Evolutionary conservation across 2,888 invertebrate species (phyloP).

Genomic region (Cataglyphis albicans): DNA sequence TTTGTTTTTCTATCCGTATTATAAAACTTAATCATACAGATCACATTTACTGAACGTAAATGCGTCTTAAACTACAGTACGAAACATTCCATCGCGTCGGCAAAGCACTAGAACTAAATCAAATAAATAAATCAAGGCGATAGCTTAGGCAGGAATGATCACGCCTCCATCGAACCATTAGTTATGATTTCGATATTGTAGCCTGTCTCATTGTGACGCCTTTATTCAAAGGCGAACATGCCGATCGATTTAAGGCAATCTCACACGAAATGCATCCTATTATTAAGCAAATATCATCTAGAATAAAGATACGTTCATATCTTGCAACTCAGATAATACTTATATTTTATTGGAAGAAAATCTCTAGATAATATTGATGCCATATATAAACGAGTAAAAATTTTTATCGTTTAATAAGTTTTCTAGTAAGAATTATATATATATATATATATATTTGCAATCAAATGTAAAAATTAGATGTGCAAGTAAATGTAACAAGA

Average conservation of each 20-base stretch:
- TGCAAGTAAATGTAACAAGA: neutral
- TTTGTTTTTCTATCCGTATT: neutral
- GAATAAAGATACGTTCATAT: neutral
- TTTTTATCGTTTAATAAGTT: neutral
- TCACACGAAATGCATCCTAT: constrained; percentile 17
- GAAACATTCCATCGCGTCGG: neutral
- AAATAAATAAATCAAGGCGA: constrained; percentile 43
- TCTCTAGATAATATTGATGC: neutral
- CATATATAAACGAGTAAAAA: neutral
- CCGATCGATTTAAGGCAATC: constrained; percentile 19
- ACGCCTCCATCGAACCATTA: constrained; percentile 40
- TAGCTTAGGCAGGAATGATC: constrained; percentile 25
- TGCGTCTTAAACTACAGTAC: neutral
- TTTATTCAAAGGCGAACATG: constrained; percentile 35
- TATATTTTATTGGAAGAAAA: neutral
- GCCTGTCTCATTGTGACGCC: constrained; percentile 33
- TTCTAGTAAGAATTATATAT: neutral
- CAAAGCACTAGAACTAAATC: constrained; percentile 7
- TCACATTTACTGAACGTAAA: neutral
- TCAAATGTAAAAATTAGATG: neutral
- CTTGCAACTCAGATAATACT: neutral
- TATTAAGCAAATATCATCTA: neutral
- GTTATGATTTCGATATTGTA: constrained; percentile 41
- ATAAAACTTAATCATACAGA: neutral
- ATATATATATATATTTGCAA: neutral